Base-by-base conservation (phyloP, 35 echinoderm and acorn worm species). In the Patiria miniata region DNA sequence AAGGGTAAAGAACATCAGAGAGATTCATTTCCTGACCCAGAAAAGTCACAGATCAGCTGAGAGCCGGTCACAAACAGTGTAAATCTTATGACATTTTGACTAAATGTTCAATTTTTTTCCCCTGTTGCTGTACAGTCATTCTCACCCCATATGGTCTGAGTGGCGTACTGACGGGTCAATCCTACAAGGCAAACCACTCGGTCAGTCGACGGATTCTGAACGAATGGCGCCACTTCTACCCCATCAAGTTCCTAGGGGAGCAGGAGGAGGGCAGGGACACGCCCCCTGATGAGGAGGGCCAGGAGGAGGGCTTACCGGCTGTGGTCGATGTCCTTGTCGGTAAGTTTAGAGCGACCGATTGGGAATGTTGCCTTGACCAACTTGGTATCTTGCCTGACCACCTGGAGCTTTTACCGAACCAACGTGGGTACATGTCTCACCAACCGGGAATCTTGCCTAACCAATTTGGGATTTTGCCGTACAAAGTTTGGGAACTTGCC, bases 181-280 rank as follows among this genome's bases (percentile, higher is more conserved):
- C 82, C 51, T 94, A 91, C 86, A 99, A 94, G 65, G 57, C 69
- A 2, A 86, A 30, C 36, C 84, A 86, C 53, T 89, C 91, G 65
- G 76, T 78, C 16, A 90, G 77, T 19, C 53, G 39, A 50, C 87
- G 88, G 56, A 83, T 99, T 52, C 83, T 99, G 36, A 12, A 88
- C 37, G 96, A 99, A 39, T 99, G 96, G 96, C 78, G 68, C n/a
- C 68, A 87, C 50, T 99, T 99, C 92, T 99, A 95, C 83, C 96
- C 96, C 1, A 84, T 97, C 68, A 91, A 81, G 84, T 81, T 51
- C 29, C 96, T 83, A 17, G 91, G 87, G 8, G 89, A 92, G 44
- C 89, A 94, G 39, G 83, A 57, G 14, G 95, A 94, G 44, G 26
- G 61, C 34, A 83, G 32, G 17, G 81, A 83, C 29, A 23, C 36